A percentile compares a stretch with the other conserved stretches of the same genome.
phyloP scores from a whole-genome alignment of 2,888 invertebrate species.

The Boloria euphrosyne region DNA sequence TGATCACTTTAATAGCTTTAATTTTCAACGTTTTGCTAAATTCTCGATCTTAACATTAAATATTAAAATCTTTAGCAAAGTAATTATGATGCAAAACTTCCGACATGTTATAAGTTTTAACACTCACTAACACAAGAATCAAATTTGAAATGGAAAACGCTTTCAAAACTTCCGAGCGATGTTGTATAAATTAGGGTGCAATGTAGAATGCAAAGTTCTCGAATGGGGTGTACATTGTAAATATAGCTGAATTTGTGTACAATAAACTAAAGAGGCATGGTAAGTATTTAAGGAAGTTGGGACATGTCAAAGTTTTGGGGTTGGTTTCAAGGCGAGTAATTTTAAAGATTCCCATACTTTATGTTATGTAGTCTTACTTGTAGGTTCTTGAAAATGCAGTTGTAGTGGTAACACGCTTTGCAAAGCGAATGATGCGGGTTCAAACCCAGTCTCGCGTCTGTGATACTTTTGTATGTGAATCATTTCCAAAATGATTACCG shows the following conservation, averaged over 20 bases:
- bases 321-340: slow-evolving; percentile 16
- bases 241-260: slow-evolving; percentile 47
- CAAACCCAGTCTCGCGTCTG: too few relatives aligned
- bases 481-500: too few relatives aligned
- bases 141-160: slow-evolving; percentile 45
- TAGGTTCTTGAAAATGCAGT: neutral
- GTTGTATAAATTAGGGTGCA: slow-evolving; percentile 55
- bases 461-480: too few relatives aligned
- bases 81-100: slow-evolving; percentile 3
- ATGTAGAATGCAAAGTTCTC: slow-evolving; percentile 45
- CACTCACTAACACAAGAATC: slow-evolving; percentile 18
- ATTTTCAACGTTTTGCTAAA: too few relatives aligned
- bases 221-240: slow-evolving; percentile 34
- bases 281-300: slow-evolving; percentile 31
- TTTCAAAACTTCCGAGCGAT: slow-evolving; percentile 43
- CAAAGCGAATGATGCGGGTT: too few relatives aligned
- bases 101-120: slow-evolving; percentile 8
- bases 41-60: too few relatives aligned
- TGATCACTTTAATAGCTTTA: too few relatives aligned
- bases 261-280: slow-evolving; percentile 40
- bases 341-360: slow-evolving; percentile 16
- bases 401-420: neutral
- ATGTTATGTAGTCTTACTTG: neutral
- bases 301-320: slow-evolving; percentile 29
- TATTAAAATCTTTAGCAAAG: neutral